phyloP scores from a whole-genome alignment of 1,140 invertebrate species.

The Dryas iulia region DNA sequence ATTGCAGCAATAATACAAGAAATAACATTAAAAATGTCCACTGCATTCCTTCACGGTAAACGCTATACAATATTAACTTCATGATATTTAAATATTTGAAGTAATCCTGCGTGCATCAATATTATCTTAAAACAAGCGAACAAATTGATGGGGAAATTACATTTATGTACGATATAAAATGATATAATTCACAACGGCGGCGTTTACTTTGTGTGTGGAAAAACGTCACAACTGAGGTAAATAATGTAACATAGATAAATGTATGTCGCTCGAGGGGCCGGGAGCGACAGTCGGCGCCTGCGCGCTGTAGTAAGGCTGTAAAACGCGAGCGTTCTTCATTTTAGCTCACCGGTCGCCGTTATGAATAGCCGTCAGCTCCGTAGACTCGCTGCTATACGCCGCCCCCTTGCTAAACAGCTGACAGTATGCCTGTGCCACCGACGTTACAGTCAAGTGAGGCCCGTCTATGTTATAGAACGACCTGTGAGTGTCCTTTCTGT shows the following conservation, averaged over 20 bases:
- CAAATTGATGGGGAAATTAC: background rate
- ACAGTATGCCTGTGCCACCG: conserved; percentile 49
- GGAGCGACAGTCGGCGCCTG: conserved; percentile 63
- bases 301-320: conserved; percentile 46
- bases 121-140: background rate
- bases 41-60: no score
- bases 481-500: conserved; percentile 63
- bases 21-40: no score
- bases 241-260: conserved; percentile 57
- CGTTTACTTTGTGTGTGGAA: conserved; percentile 43
- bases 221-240: conserved; percentile 54
- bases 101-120: background rate
- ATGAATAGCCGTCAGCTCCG: conserved; percentile 66
- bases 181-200: conserved; percentile 7
- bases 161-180: conserved; percentile 4
- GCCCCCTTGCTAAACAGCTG: conserved; percentile 41
- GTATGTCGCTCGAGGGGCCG: conserved; percentile 37
- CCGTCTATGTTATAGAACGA: conserved; percentile 69
- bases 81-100: no score
- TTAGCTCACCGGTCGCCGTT: conserved; percentile 36
- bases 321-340: conserved; percentile 40
- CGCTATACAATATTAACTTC: no score
- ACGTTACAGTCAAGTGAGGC: conserved; percentile 73
- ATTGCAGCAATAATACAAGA: no score
- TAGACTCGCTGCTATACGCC: conserved; percentile 44